These are phyloP conservation scores for Agriopis aurantiaria DNA, from an alignment of 2,888 invertebrate species.

Conservation along the genomic window DNA sequence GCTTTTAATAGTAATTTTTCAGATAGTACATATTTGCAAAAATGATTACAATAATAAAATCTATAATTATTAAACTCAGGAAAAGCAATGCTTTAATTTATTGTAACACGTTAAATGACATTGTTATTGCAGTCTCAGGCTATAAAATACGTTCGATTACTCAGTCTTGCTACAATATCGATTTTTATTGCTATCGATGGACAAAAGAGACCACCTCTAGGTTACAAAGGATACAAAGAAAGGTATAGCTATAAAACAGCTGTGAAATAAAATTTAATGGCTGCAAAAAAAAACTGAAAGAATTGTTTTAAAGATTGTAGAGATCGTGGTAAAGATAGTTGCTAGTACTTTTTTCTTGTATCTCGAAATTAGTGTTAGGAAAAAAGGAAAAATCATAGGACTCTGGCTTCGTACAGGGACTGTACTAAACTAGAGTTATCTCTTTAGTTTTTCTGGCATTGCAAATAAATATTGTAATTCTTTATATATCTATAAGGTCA, in stretches of 20 bases:
- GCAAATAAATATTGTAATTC: too few species aligned
- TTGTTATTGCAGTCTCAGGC: slow-evolving; percentile 59
- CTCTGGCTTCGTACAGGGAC: too few species aligned
- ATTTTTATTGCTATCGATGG: slow-evolving; percentile 60
- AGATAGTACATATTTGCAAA: background rate
- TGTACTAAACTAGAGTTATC: too few species aligned
- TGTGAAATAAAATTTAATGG: slow-evolving; percentile 75
- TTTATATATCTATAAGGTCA: too few species aligned
- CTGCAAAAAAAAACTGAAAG: slow-evolving; percentile 67
- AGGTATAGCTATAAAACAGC: slow-evolving; percentile 64
- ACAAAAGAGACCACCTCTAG: slow-evolving; percentile 40
- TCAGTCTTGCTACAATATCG: slow-evolving; percentile 70
- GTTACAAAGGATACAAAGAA: slow-evolving; percentile 62
- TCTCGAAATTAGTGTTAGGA: background rate
- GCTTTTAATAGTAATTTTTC: too few species aligned
- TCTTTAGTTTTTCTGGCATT: too few species aligned
- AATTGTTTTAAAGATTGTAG: slow-evolving; percentile 6
- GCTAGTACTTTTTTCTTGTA: background rate
- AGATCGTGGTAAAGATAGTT: background rate
- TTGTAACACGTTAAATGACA: slow-evolving; percentile 63
- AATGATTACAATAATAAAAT: background rate
- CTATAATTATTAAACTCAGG: slow-evolving; percentile 62
- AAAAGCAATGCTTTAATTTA: slow-evolving; percentile 58
- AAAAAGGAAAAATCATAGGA: background rate
- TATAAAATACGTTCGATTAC: slow-evolving; percentile 74